phyloP scores from a whole-genome alignment of 2,113 vertebrate genomes.

The Epinephelus moara region DNA sequence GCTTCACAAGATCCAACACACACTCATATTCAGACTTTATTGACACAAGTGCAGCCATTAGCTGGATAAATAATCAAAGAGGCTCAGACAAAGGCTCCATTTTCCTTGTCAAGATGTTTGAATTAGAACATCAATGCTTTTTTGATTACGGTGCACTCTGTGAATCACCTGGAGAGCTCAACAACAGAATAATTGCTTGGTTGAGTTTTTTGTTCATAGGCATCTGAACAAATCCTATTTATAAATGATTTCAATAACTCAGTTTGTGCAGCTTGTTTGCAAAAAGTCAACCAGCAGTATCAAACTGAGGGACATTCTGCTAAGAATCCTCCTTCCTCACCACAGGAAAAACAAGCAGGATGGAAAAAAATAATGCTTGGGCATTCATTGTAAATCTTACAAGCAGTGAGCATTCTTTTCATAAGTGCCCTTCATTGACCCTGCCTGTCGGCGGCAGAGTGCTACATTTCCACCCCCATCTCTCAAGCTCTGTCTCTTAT shows the following conservation, averaged over 20 bases:
- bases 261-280: conserved; percentile 45
- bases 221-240: conserved; percentile 27
- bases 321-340: conserved; percentile 8
- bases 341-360: conserved; percentile 17
- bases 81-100: conserved; percentile 41
- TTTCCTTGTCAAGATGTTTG: conserved; percentile 39
- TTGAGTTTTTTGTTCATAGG: neutral
- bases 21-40: conserved; percentile 36
- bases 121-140: conserved; percentile 43
- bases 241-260: conserved; percentile 55
- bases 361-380: neutral
- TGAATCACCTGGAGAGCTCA: conserved; percentile 30
- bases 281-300: conserved; percentile 34
- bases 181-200: conserved; percentile 17
- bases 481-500: conserved; percentile 41
- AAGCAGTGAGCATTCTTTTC: conserved; percentile 66
- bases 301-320: conserved; percentile 38
- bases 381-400: conserved; percentile 61
- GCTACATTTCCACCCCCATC: conserved; percentile 49
- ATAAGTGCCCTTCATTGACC: conserved; percentile 72
- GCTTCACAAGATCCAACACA: neutral
- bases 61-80: conserved; percentile 51
- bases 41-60: conserved; percentile 44
- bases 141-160: conserved; percentile 1
- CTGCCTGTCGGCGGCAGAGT: conserved; percentile 56